A percentile compares a stretch with the other conserved stretches of the same genome.
phyloP scores from a whole-genome alignment of 1,140 invertebrate genomes.

The Brachionus paranguensis region DNA sequence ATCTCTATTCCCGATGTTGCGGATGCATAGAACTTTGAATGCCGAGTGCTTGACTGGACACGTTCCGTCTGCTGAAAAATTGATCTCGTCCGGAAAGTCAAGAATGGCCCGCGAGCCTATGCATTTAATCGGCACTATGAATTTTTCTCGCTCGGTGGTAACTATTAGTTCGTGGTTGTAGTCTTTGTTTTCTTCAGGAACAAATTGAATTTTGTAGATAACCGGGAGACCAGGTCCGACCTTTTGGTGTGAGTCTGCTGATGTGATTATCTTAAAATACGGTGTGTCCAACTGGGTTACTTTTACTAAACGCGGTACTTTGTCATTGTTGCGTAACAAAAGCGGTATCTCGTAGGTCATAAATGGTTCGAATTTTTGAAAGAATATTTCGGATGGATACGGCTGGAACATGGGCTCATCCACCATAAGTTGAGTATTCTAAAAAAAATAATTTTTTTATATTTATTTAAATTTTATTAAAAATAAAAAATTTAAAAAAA shows the following conservation, averaged over 20 bases:
- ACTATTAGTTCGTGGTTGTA: conserved; percentile 55
- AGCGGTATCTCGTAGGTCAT: conserved; percentile 54
- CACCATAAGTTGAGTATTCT: conserved; percentile 25
- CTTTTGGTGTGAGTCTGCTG: conserved; percentile 53
- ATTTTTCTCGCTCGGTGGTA: conserved; percentile 55
- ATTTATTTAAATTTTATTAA: not conserved
- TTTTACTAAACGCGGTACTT: conserved; percentile 55
- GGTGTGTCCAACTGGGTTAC: conserved; percentile 53
- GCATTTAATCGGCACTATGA: conserved; percentile 53
- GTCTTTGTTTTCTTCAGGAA: conserved; percentile 55
- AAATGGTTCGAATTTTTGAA: conserved; percentile 54
- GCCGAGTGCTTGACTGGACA: conserved; percentile 52
- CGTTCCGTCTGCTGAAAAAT: conserved; percentile 45
- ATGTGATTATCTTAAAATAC: conserved; percentile 55
- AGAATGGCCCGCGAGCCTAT: conserved; percentile 54
- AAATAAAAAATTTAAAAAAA: not conserved
- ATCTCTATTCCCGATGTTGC: conserved; percentile 55
- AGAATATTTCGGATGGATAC: conserved; percentile 55
- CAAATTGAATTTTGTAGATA: conserved; percentile 54
- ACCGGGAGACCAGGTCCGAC: conserved; percentile 55
- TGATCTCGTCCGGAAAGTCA: conserved; percentile 55
- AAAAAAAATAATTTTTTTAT: not conserved
- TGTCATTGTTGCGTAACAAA: conserved; percentile 54
- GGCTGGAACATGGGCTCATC: conserved; percentile 56
- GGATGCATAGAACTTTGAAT: conserved; percentile 51